Conservation (phyloP, 1,140 invertebrate species). For the Metaphire vulgaris region DNA sequence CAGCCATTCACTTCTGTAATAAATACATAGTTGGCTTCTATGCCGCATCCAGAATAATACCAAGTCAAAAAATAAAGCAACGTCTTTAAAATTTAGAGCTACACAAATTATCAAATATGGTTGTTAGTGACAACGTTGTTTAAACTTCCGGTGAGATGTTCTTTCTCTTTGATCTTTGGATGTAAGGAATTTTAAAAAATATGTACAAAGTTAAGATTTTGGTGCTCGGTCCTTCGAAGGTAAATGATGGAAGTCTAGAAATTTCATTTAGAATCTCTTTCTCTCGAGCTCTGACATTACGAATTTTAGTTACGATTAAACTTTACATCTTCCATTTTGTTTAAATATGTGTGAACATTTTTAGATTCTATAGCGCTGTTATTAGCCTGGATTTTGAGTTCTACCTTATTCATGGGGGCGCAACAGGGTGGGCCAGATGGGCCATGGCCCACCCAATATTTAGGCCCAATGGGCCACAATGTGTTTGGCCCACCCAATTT, state of each 20-base stretch:
- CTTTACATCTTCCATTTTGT: background rate
- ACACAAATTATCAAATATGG: too few species aligned
- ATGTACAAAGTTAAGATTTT: background rate
- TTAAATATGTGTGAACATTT: background rate
- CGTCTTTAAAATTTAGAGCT: too few species aligned
- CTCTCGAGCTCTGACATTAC: background rate
- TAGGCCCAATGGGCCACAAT: too few species aligned
- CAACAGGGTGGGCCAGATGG: too few species aligned
- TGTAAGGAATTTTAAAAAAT: background rate
- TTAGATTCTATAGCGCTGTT: background rate
- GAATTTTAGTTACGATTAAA: background rate
- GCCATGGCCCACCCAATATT: too few species aligned
- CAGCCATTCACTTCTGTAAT: too few species aligned
- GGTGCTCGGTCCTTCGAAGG: background rate
- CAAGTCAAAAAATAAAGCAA: too few species aligned
- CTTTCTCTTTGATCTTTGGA: background rate
- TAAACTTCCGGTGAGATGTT: background rate
- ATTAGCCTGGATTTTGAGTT: too few species aligned
- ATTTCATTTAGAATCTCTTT: background rate
- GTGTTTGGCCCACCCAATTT: too few species aligned
- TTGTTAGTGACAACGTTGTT: background rate
- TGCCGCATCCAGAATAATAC: too few species aligned
- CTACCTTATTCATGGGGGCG: too few species aligned
- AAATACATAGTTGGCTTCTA: too few species aligned
- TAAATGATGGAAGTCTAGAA: background rate